phyloP scores from a whole-genome alignment of 2,888 invertebrate genomes.

The Onthophagus sagittarius region DNA sequence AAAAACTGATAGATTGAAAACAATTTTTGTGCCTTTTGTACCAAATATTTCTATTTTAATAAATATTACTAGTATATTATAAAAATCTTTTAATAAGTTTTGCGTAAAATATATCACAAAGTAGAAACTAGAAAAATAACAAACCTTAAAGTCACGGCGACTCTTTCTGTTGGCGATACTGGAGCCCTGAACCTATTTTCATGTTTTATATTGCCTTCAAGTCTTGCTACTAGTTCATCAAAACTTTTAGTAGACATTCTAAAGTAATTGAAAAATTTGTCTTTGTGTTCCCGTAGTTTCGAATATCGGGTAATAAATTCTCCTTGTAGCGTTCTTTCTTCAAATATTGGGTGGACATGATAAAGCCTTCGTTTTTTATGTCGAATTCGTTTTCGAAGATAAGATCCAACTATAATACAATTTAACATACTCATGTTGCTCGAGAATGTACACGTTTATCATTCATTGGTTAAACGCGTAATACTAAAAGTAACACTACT shows the following conservation, averaged over 20 bases:
- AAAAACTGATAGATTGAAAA: no score
- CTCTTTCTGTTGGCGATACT: no score
- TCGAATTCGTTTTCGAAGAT: neutral
- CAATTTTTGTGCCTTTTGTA: no score
- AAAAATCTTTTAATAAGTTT: no score
- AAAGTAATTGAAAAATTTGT: conserved; percentile 9
- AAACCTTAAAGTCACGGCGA: no score
- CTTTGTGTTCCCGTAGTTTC: conserved; percentile 22
- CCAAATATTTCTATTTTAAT: no score
- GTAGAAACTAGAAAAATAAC: neutral
- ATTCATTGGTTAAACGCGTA: no score
- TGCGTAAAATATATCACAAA: neutral
- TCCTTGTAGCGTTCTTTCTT: neutral
- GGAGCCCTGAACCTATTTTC: neutral
- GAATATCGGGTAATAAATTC: conserved; percentile 19
- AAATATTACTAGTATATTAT: no score
- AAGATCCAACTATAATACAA: neutral
- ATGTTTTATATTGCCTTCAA: neutral
- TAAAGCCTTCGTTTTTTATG: neutral
- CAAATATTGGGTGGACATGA: neutral
- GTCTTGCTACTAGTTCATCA: conserved; percentile 8
- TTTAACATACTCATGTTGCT: neutral
- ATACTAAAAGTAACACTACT: no score
- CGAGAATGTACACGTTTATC: neutral
- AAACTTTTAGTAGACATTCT: conserved; percentile 11